Base-by-base conservation (phyloP, 2,113 vertebrate species). In the Dasypus novemcinctus region DNA sequence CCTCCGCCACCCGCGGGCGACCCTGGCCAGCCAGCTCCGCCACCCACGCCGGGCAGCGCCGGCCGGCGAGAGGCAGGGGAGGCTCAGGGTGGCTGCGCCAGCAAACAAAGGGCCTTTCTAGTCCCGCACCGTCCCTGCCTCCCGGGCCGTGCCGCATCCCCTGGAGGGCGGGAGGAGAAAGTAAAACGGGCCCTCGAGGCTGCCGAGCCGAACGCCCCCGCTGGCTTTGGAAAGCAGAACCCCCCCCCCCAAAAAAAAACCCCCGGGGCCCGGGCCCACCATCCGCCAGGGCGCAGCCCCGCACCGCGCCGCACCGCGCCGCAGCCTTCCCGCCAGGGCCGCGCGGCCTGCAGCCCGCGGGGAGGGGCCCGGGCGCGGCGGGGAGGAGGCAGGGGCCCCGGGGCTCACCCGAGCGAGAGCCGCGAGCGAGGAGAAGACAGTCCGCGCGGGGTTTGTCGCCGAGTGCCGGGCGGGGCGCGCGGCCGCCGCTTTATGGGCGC, bases 371-470 rank as follows among this genome's bases (percentile, higher is more conserved):
- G 2, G 38, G 57, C 29, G 31, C 64, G 18, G 64, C 15, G 3
- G 71, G 71, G 69, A 21, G 38, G 57, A 84, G 78, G 20, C 33
- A 63, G 63, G 96, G 97, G 63, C 57, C 87, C 90, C 4, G 74
- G 81, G 81, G 89, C 97, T 97, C 95, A 97, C 97, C 96, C 23
- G 66, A 94, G 66, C n/a, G 82, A 96, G 85, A 43, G 4, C n/a
- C 66, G 1, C 33, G 66, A 69, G 4, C 1, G 0, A 52, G 36
- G 0, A 2, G 57, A 64, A 3, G 5, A 23, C 0, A 11, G 1
- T 84, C 90, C 9, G 87, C 49, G 66, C 78, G n/a, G 93, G 1
- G 52, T 66, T 84, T 0, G 72, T 59, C 38, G 80, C 93, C 8
- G 87, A 95, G 4, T 97, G 88, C 23, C 49, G 49, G 61, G 27